Evolutionary conservation across 1,140 invertebrate genomes (phyloP), one percentile per base, ranked within the genome.

Genomic region (Parapsyche elsis): DNA sequence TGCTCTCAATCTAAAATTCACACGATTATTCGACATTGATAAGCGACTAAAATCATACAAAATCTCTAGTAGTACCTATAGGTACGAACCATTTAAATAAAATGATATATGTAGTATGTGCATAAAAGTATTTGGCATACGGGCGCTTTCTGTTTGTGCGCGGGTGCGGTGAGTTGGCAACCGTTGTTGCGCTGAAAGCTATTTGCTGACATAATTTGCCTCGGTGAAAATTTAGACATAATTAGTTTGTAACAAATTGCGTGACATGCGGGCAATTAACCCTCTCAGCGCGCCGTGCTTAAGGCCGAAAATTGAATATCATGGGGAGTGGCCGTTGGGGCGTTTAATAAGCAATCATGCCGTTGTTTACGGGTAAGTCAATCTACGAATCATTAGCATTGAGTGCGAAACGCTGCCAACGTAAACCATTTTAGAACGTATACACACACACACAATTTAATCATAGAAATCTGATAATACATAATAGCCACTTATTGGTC

Each of bases 171-270:
- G 75, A 82, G 45, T 78, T 71, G 59, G 77, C 45, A 70, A 79
- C 74, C 76, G 81, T 82, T 64, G 64, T 71, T 44, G 70, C 75
- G 44, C 67, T 80, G 77, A 80, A 80, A 77, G 71, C 70, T 64
- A 64, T 78, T 82, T 73, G 75, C 74, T 45, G 74, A 82, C 81
- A 80, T 82, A 82, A 82, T 82, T 82, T 53, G 81, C 81, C 76
- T 26, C 49, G 71, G 78, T 80, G 79, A 82, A 77, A 82, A 80
- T 80, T 78, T 82, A 81, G 81, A 76, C 81, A 74, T 82, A 82
- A 82, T 82, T 82, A 80, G 81, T 61, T 78, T 76, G 75, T 78
- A 76, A 76, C 75, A 80, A 80, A 80, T 80, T 80, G 78, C 49
- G 67, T 24, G 19, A 21, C 45, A 53, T 26, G 30, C 81, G 59